Evolutionary conservation across 2,888 invertebrate species (phyloP).

Genomic region (Leucoptera coffeella): DNA sequence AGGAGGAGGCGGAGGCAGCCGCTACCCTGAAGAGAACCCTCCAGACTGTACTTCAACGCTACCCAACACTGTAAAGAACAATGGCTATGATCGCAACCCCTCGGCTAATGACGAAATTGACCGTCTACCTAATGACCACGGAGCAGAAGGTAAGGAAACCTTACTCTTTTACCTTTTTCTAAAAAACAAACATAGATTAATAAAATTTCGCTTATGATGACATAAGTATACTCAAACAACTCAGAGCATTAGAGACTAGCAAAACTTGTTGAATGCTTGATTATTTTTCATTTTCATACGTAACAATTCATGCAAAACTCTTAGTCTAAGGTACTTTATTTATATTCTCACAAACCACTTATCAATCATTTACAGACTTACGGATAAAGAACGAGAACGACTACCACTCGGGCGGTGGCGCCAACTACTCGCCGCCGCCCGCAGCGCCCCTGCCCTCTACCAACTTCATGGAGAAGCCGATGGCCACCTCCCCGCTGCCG

Average conservation of each 20-base stretch:
- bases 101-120: conserved; percentile 37
- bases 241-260: too few species aligned
- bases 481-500: conserved; percentile 46
- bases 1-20: conserved; percentile 33
- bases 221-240: too few species aligned
- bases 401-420: conserved; percentile 40
- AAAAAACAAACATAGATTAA: too few species aligned
- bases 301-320: too few species aligned
- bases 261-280: too few species aligned
- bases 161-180: too few species aligned
- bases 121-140: conserved; percentile 43
- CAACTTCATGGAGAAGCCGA: conserved; percentile 38
- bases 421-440: conserved; percentile 55
- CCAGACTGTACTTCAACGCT: conserved; percentile 44
- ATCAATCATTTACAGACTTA: conserved; percentile 53
- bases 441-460: conserved; percentile 42
- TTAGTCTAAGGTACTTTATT: too few species aligned
- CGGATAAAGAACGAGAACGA: conserved; percentile 67
- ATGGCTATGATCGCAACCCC: conserved; percentile 44
- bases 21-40: conserved; percentile 31
- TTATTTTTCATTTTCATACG: too few species aligned
- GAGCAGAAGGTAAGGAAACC: conserved; percentile 43
- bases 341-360: too few species aligned
- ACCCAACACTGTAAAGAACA: conserved; percentile 41
- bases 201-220: too few species aligned